Conservation (phyloP, 2,888 invertebrate genomes). For the Molorchus minor region DNA sequence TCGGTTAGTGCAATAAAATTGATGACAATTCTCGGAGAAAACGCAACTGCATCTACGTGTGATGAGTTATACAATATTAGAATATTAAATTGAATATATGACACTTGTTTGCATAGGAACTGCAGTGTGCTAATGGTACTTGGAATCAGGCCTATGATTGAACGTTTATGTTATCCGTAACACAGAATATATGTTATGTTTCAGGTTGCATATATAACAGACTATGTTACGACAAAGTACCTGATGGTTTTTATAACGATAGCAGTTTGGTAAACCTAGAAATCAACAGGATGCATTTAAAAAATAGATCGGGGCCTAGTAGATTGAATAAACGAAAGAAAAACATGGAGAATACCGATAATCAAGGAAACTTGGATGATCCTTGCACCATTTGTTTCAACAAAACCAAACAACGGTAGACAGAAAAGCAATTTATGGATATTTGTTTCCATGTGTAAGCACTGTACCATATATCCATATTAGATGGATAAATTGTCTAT, state of each 20-base stretch:
- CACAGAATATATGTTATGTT: too few species aligned
- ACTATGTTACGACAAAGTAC: too few species aligned
- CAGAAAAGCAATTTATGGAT: slow-evolving; percentile 36
- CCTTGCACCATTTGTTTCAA: slow-evolving; percentile 18
- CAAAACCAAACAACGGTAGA: slow-evolving; percentile 27
- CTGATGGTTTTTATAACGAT: too few species aligned
- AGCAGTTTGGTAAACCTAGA: too few species aligned
- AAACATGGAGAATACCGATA: not conserved
- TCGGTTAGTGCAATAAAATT: slow-evolving; percentile 19
- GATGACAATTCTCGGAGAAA: slow-evolving; percentile 34
- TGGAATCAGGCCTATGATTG: too few species aligned
- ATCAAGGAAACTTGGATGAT: not conserved
- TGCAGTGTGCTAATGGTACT: too few species aligned
- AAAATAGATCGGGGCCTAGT: too few species aligned
- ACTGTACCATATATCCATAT: slow-evolving; percentile 49
- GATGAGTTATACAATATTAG: slow-evolving; percentile 43
- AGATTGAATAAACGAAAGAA: too few species aligned
- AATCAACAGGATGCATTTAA: too few species aligned
- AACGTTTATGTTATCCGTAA: too few species aligned
- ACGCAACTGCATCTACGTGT: slow-evolving; percentile 27
- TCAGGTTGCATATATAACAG: too few species aligned
- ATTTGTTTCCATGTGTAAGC: slow-evolving; percentile 37
- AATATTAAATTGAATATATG: slow-evolving; percentile 41
- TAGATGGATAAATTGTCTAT: slow-evolving; percentile 55
- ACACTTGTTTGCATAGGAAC: slow-evolving; percentile 43